These are phyloP conservation scores for Scrobipalpa atriplicella DNA, from an alignment of 2,888 invertebrate species.

Conservation along the genomic window DNA sequence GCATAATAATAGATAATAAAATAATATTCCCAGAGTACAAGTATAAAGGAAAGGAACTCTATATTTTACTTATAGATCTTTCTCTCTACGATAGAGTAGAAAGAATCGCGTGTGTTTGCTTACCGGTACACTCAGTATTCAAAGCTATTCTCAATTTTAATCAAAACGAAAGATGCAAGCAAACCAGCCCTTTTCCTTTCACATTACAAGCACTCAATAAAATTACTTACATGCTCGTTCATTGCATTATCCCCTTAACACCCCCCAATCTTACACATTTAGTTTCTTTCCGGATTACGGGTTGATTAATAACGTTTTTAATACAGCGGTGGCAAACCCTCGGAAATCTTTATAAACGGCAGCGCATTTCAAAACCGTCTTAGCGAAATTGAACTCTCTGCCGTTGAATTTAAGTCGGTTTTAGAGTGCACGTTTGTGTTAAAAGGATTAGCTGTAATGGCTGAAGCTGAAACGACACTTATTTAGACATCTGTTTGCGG, in stretches of 20 bases:
- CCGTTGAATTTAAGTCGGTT: background rate
- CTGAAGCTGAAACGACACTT: constrained; percentile 53
- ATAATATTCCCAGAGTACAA: too few relatives aligned
- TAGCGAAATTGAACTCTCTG: constrained; percentile 50
- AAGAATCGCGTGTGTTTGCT: too few relatives aligned
- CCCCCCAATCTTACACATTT: constrained; percentile 36
- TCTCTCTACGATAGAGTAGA: too few relatives aligned
- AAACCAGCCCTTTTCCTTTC: background rate
- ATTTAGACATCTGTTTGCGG: constrained; percentile 63
- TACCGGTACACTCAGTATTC: too few relatives aligned
- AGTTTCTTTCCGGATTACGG: constrained; percentile 50
- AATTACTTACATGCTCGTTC: background rate
- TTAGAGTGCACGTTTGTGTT: constrained; percentile 44
- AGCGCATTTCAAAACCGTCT: constrained; percentile 47
- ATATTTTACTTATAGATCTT: too few relatives aligned
- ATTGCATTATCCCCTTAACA: constrained; percentile 25
- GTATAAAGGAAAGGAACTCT: too few relatives aligned
- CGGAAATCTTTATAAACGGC: constrained; percentile 66
- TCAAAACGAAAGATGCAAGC: background rate
- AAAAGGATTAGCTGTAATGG: constrained; percentile 73
- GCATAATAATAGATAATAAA: too few relatives aligned
- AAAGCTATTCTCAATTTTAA: background rate
- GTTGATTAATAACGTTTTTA: constrained; percentile 66
- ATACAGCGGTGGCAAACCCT: constrained; percentile 53
- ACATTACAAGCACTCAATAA: constrained; percentile 10